Conservation (phyloP, 2,888 invertebrate genomes). For the Caenorhabditis uteleia region DNA sequence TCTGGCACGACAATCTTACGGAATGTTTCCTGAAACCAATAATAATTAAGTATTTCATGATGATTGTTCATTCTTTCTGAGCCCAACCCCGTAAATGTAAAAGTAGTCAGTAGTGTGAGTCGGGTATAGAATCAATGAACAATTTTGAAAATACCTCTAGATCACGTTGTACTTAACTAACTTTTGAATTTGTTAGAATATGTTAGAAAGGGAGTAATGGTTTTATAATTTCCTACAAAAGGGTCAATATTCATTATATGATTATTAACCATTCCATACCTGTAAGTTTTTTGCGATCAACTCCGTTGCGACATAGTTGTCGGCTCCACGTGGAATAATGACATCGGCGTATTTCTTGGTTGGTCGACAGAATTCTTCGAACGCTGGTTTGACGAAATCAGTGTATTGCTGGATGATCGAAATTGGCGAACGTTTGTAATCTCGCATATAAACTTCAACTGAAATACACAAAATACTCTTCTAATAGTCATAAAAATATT, state of each 20-base stretch:
- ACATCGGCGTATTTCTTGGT: slow-evolving; percentile 99
- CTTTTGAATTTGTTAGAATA: too few relatives aligned
- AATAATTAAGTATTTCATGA: too few relatives aligned
- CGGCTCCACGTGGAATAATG: slow-evolving; percentile 96
- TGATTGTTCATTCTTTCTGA: too few relatives aligned
- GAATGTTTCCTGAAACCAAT: slow-evolving; percentile 32
- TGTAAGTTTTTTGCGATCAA: slow-evolving; percentile 95
- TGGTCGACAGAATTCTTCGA: slow-evolving; percentile 80
- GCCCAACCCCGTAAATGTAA: too few relatives aligned
- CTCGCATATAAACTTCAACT: slow-evolving; percentile 26
- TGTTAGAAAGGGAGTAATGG: too few relatives aligned
- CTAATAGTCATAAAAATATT: neutral
- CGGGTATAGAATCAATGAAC: neutral
- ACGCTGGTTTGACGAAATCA: slow-evolving; percentile 95
- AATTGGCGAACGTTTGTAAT: slow-evolving; percentile 73
- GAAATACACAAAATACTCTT: neutral
- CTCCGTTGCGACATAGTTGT: slow-evolving; percentile 93
- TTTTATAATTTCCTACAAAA: too few relatives aligned
- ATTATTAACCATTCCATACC: slow-evolving; percentile 70
- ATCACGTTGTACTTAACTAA: too few relatives aligned
- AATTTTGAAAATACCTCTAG: neutral
- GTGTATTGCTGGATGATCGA: slow-evolving; percentile 27
- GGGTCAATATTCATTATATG: too few relatives aligned
- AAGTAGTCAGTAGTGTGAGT: too few relatives aligned
- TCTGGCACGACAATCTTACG: slow-evolving; percentile 26